These are phyloP conservation scores for Abrostola tripartita DNA, from an alignment of 2,888 invertebrate species.

Conservation along the genomic window DNA sequence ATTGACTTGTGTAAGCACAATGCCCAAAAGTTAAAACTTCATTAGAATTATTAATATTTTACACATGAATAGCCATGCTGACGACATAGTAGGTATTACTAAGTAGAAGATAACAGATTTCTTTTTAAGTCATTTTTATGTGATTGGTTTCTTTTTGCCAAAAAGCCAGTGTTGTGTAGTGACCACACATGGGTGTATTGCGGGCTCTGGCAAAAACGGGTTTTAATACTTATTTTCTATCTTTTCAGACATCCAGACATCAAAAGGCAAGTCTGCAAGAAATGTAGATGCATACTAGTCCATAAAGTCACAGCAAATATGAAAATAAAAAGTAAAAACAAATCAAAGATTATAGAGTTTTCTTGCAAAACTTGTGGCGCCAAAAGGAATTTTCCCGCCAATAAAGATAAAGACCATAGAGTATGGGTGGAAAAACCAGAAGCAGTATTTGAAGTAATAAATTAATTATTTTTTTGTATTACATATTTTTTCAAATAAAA, in stretches of 20 bases:
- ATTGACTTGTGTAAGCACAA: too few relatives aligned
- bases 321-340: constrained; percentile 81
- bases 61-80: too few relatives aligned
- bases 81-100: too few relatives aligned
- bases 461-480: constrained; percentile 33
- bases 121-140: too few relatives aligned
- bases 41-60: too few relatives aligned
- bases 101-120: too few relatives aligned
- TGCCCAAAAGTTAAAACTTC: too few relatives aligned
- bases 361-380: constrained; percentile 78
- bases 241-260: constrained; percentile 87
- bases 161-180: too few relatives aligned
- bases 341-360: constrained; percentile 79
- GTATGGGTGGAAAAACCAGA: constrained; percentile 87
- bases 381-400: constrained; percentile 67
- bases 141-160: too few relatives aligned
- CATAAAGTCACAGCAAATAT: constrained; percentile 85
- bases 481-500: too few relatives aligned
- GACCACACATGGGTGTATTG: too few relatives aligned
- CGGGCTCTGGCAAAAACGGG: too few relatives aligned
- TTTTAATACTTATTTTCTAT: neutral
- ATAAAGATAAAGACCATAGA: constrained; percentile 74
- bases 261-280: constrained; percentile 89
- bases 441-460: constrained; percentile 81
- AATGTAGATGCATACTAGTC: constrained; percentile 86